These are phyloP conservation scores for Agrilus biguttatus DNA, from an alignment of 2,888 invertebrate species.

Conservation along the genomic window DNA sequence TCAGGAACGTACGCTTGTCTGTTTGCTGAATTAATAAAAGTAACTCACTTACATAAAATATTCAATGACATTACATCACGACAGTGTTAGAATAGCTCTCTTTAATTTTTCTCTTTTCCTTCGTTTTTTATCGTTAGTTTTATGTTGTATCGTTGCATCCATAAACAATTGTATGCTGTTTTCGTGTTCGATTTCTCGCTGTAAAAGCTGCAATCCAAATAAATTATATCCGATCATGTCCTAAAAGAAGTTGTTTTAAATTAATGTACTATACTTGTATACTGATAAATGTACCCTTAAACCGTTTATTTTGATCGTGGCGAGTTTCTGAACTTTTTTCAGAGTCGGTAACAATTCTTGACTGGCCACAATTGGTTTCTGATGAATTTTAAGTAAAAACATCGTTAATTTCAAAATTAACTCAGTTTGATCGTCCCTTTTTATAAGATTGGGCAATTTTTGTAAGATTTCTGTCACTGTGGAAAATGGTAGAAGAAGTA, in stretches of 20 bases:
- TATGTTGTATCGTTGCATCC: slow-evolving; percentile 52
- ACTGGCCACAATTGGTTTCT: slow-evolving; percentile 64
- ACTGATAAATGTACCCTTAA: slow-evolving; percentile 40
- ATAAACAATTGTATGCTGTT: slow-evolving; percentile 64
- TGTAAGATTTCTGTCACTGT: slow-evolving; percentile 65
- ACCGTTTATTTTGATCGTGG: slow-evolving; percentile 40
- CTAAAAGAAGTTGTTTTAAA: slow-evolving; percentile 31
- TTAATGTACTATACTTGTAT: slow-evolving; percentile 12
- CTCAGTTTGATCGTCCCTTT: slow-evolving; percentile 58
- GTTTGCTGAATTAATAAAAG: no score
- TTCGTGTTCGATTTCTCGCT: slow-evolving; percentile 58
- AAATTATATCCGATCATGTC: slow-evolving; percentile 76
- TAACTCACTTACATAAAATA: no score
- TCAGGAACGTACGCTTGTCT: no score
- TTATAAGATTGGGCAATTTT: slow-evolving; percentile 52
- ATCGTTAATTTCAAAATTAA: slow-evolving; percentile 60
- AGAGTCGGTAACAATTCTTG: slow-evolving; percentile 50
- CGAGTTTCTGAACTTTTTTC: slow-evolving; percentile 44
- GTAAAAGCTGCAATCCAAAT: slow-evolving; percentile 64
- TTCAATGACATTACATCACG: neutral
- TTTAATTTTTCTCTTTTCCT: slow-evolving; percentile 50
- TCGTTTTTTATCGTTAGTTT: slow-evolving; percentile 46
- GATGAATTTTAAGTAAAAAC: slow-evolving; percentile 63
- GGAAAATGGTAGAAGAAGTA: slow-evolving; percentile 73
- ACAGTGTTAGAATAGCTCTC: slow-evolving; percentile 35